A percentile compares a stretch with the other conserved stretches of the same genome.
Conservation (phyloP, 2,113 vertebrate species). For the Pithys albifrons region DNA sequence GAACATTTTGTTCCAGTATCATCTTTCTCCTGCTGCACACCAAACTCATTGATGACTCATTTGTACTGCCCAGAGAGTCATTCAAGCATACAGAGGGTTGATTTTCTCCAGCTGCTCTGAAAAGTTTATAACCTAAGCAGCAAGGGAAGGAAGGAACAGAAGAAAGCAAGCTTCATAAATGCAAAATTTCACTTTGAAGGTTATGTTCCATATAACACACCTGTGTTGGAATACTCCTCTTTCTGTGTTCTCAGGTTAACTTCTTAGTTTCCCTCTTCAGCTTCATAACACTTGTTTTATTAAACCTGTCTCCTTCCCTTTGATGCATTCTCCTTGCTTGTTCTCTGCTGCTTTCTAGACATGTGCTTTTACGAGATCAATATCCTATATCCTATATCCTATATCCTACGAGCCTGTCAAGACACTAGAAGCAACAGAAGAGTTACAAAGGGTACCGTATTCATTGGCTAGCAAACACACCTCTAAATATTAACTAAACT, state of each 20-base stretch:
- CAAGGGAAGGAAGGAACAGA: not conserved
- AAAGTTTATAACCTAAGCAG: not conserved
- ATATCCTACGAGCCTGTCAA: not conserved
- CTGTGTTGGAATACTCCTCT: not conserved
- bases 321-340: not conserved
- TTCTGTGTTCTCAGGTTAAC: not conserved
- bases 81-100: slow-evolving; percentile 2
- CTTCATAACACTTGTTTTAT: not conserved
- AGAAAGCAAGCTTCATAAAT: not conserved
- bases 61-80: slow-evolving; percentile 29
- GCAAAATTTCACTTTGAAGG: not conserved
- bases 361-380: not conserved
- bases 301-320: not conserved
- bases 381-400: too few species aligned
- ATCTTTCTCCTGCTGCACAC: slow-evolving; percentile 21
- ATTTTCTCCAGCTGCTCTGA: slow-evolving; percentile 42
- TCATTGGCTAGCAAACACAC: not conserved
- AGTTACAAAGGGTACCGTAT: not conserved
- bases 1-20: slow-evolving; percentile 29
- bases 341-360: not conserved
- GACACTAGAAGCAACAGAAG: not conserved
- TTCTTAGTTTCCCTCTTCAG: not conserved
- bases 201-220: not conserved
- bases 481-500: not conserved
- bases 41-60: slow-evolving; percentile 51